Percentiles rank a stretch among this genome's conserved stretches.
phyloP scores from a whole-genome alignment of 2,113 vertebrate species.

The Mandrillus leucophaeus region DNA sequence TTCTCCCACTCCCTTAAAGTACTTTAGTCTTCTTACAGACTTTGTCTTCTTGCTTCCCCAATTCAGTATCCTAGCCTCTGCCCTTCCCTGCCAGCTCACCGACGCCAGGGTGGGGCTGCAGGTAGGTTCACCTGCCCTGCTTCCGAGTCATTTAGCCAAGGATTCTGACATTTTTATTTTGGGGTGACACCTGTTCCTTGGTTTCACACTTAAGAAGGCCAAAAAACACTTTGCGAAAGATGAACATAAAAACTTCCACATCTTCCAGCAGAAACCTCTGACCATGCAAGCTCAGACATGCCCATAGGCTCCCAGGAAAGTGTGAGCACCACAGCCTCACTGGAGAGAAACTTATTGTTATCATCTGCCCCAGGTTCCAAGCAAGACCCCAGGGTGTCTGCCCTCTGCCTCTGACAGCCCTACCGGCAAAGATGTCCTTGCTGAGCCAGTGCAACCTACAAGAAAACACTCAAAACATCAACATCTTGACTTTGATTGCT shows the following conservation, averaged over 20 bases:
- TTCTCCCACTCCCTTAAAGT: not conserved
- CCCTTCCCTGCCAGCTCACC: not conserved
- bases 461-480: slow-evolving; percentile 28
- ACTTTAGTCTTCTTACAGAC: not conserved
- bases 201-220: slow-evolving; percentile 47
- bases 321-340: not conserved
- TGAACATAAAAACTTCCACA: slow-evolving; percentile 58
- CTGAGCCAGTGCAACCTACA: not conserved
- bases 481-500: not conserved
- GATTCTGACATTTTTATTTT: slow-evolving; percentile 39
- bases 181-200: slow-evolving; percentile 57
- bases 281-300: not conserved
- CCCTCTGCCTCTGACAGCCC: not conserved
- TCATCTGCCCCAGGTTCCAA: not conserved
- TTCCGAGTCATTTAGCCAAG: slow-evolving; percentile 31
- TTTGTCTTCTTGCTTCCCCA: not conserved
- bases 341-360: not conserved
- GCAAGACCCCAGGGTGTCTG: not conserved
- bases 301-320: not conserved
- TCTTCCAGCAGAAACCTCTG: slow-evolving; percentile 63
- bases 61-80: not conserved
- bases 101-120: not conserved
- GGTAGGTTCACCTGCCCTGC: not conserved
- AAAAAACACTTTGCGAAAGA: slow-evolving; percentile 52
- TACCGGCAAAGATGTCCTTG: not conserved